These are phyloP conservation scores for Drosophila grimshawi DNA, from an alignment of 1,140 invertebrate species.

Conservation along the genomic window DNA sequence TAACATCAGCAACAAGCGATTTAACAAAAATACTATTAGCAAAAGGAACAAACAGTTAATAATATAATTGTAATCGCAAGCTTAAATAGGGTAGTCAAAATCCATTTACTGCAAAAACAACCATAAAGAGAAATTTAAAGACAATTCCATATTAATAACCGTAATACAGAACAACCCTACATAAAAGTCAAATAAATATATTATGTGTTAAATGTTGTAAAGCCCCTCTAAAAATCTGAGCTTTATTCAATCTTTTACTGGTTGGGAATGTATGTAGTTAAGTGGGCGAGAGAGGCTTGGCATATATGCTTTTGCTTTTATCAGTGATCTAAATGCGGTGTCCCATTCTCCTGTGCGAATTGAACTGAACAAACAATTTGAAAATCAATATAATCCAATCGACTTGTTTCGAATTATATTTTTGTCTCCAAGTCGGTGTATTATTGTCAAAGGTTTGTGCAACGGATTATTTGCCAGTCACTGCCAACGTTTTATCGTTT, in stretches of 20 bases:
- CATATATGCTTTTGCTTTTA: not conserved
- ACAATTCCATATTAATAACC: conserved; percentile 52
- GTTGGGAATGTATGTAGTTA: not conserved
- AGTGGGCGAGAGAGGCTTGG: no score
- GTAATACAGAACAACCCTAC: conserved; percentile 37
- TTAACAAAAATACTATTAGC: conserved; percentile 36
- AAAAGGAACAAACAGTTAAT: conserved; percentile 17
- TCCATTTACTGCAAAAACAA: conserved; percentile 23
- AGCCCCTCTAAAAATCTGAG: conserved; percentile 69
- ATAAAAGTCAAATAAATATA: conserved; percentile 64
- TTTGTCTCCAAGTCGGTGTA: not conserved
- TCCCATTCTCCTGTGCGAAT: not conserved
- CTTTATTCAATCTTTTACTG: conserved; percentile 24
- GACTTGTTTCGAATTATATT: no score
- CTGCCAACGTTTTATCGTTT: not conserved
- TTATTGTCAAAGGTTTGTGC: not conserved
- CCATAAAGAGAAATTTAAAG: conserved; percentile 45
- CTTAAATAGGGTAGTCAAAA: conserved; percentile 39
- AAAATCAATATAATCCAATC: no score
- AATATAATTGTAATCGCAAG: conserved; percentile 22
- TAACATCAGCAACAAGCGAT: conserved; percentile 54
- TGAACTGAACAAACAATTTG: no score
- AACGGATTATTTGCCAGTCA: not conserved
- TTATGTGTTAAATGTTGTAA: conserved; percentile 81
- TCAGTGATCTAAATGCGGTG: not conserved